Base-by-base conservation (phyloP, 2,888 invertebrate genomes). In the Caenorhabditis doughertyi region DNA sequence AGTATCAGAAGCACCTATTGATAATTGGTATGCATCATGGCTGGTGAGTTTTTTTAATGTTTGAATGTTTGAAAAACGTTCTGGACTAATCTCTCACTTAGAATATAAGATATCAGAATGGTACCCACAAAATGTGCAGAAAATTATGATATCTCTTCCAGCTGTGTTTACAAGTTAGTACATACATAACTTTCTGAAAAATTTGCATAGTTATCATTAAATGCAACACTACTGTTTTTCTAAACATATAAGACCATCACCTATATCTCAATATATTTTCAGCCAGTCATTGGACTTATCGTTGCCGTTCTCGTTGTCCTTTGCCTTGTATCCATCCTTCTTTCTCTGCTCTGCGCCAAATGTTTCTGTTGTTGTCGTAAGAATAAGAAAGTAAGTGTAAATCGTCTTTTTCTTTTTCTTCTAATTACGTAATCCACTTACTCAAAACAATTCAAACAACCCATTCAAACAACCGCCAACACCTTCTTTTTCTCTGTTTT, bases 201-300 rank as follows among this genome's bases (percentile, higher is more conserved):
- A n/a, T n/a, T n/a, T n/a, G n/a, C n/a, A n/a, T n/a, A n/a, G n/a
- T n/a, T n/a, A n/a, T n/a, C n/a, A n/a, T n/a, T n/a, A n/a, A n/a
- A n/a, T n/a, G n/a, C n/a, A 35, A 35, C 35, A 35, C 27, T 16
- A 9, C 44, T 3, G 18, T 9, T 35, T 35, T 9, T 35, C 35
- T 35, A 35, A 35, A n/a, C n/a, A n/a, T n/a, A n/a, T n/a, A n/a
- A n/a, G n/a, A n/a, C n/a, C n/a, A n/a, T n/a, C n/a, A n/a, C n/a
- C n/a, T n/a, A n/a, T n/a, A n/a, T n/a, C n/a, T n/a, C n/a, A n/a
- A n/a, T n/a, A 4, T 44, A 23, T 60, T 87, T 87, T 60, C 84
- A 90, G 89, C 90, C 90, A 21, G 82, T 90, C 5, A 76, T 90
- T 67, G 91, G 91, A 8, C 84, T 91, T 16, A 85, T 87, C 32